Conservation (phyloP, 2,888 invertebrate genomes). For the Drosophila paramelanica region DNA sequence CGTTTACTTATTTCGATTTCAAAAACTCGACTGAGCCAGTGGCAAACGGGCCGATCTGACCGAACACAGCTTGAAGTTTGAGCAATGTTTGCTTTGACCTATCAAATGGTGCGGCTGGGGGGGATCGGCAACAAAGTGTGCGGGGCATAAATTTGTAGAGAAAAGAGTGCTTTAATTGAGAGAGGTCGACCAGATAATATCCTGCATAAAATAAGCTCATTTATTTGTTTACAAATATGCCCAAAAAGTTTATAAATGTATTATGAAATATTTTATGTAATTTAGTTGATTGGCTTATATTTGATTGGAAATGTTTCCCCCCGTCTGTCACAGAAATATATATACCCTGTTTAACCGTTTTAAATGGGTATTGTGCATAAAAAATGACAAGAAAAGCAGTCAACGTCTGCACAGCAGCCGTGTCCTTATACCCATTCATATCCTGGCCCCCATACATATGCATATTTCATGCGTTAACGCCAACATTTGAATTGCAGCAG, state of each 20-base stretch:
- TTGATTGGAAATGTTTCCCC: too few species aligned
- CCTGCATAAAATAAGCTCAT: too few species aligned
- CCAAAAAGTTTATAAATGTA: too few species aligned
- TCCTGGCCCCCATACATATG: conserved; percentile 51
- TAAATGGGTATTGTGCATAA: conserved; percentile 4
- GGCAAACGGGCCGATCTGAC: conserved; percentile 25
- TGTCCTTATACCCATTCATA: conserved; percentile 28
- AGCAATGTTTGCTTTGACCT: conserved; percentile 58
- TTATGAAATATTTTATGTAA: too few species aligned
- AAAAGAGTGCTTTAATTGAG: too few species aligned
- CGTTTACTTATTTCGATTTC: conserved; percentile 4
- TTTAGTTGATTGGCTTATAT: too few species aligned
- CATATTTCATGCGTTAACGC: conserved; percentile 83
- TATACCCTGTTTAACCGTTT: not conserved
- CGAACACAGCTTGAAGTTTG: conserved; percentile 35
- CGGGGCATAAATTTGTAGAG: conserved; percentile 6
- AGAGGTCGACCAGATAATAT: not conserved
- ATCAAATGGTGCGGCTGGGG: conserved; percentile 15
- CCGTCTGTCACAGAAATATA: too few species aligned
- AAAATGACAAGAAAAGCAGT: conserved; percentile 35
- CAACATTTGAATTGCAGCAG: conserved; percentile 76
- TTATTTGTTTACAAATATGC: not conserved
- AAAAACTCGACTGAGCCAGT: conserved; percentile 21
- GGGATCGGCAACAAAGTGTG: conserved; percentile 22
- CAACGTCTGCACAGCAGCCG: conserved; percentile 39